Conservation (phyloP, 2,888 invertebrate species). For the Scotopteryx bipunctaria region DNA sequence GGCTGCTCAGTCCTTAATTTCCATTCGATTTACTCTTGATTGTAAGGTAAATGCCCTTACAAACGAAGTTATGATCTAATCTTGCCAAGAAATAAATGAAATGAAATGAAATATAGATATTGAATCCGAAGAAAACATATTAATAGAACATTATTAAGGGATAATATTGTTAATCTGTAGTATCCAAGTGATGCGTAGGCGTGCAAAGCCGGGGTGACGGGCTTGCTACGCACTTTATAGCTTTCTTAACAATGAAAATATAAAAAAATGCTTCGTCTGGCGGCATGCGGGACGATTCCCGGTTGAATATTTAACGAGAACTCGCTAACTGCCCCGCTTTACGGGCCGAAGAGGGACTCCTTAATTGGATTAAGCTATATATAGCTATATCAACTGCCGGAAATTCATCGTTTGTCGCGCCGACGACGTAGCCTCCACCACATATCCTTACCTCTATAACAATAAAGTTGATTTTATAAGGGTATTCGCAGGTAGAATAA, state of each 20-base stretch:
- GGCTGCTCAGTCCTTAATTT: neutral
- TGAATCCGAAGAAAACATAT: neutral
- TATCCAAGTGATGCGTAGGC: neutral
- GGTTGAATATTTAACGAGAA: slow-evolving; percentile 63
- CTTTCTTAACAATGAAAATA: neutral
- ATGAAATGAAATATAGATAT: too few species aligned
- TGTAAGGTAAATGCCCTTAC: neutral
- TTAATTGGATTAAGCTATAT: slow-evolving; percentile 57
- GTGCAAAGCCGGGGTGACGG: slow-evolving; percentile 9
- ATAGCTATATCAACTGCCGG: slow-evolving; percentile 44
- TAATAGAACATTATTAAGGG: too few species aligned
- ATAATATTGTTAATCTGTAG: neutral
- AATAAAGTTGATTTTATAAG: slow-evolving; percentile 28
- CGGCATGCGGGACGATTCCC: slow-evolving; percentile 27
- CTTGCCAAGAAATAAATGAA: too few species aligned
- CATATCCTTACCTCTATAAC: slow-evolving; percentile 12
- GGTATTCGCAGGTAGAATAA: slow-evolving; percentile 8
- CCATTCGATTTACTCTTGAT: neutral
- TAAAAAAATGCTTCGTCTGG: slow-evolving; percentile 7
- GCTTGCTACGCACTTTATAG: slow-evolving; percentile 7
- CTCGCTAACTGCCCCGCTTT: slow-evolving; percentile 49
- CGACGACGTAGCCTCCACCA: neutral
- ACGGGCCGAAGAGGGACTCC: slow-evolving; percentile 36
- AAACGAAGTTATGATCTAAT: too few species aligned
- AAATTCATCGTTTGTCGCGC: slow-evolving; percentile 33